Base-by-base conservation (phyloP, 2,888 invertebrate genomes). In the Camptogramma bilineatum region DNA sequence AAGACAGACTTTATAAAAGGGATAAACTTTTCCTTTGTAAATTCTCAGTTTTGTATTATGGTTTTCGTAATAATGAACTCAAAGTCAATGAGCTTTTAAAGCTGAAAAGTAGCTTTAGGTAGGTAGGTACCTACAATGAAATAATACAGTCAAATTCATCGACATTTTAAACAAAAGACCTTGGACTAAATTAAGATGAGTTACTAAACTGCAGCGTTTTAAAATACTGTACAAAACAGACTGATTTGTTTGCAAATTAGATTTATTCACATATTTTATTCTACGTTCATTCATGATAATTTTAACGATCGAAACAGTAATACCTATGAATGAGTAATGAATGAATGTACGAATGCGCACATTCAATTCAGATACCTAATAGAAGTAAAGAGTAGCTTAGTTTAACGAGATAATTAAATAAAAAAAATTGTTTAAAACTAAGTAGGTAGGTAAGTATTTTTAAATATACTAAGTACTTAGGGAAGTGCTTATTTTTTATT, bases 1-100 rank as follows among this genome's bases (percentile, higher is more conserved):
- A 57, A 59, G 71, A 65, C 55, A 46, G 24, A 52, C 44, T 66
- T 44, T 60, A 24, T 56, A 51, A 52, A 56, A 52, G 52, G 31
- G 42, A 28, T 52, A 28, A 24, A 54, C 44, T 55, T 28, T 59
- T 39, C 53, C 21, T 50, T 57, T 31, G 28, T 31, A 9, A 13
- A 21, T 13, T 3, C 5, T 34, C 51, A 24, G 50, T 44, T 16
- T 53, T 42, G 17, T 39, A 39, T 5, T 2, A 39, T 39, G 4
- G 3, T 13, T 13, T 13, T 39, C 13, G 34, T 39, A 39, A 13
- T 13, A 39, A 13, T 39, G 13, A 13, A 0, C 34, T 3, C 34
- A 39, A 39, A 39, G 34, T 13, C 4, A 13, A 0, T 4, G 13
- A 13, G 13, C 13, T 39, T 34, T 24, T 28, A 5, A 28, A 28